A percentile compares a stretch with the other conserved stretches of the same genome.
These are phyloP conservation scores for Tiaroga cobitis DNA, from an alignment of 2,797 vertebrate genomes.

Conservation along the genomic window DNA sequence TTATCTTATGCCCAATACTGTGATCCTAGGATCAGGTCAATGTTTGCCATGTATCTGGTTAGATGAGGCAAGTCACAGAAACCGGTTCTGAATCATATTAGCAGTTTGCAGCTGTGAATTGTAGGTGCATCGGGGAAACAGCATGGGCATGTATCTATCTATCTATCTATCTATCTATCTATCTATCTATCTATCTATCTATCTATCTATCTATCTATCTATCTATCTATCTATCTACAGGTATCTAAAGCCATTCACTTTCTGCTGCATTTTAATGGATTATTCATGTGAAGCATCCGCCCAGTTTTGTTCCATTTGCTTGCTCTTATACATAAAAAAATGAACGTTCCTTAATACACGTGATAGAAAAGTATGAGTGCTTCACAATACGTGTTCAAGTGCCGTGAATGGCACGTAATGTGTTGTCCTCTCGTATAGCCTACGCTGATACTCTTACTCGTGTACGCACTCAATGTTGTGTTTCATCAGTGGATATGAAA, in stretches of 20 bases:
- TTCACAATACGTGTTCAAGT: neutral
- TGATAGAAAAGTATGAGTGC: neutral
- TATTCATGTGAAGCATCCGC: conserved; percentile 17
- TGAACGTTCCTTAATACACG: neutral
- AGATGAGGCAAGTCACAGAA: conserved; percentile 12
- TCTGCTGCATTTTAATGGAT: conserved; percentile 18
- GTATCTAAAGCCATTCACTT: neutral
- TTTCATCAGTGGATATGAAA: neutral
- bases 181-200: conserved; percentile 2
- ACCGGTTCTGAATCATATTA: neutral
- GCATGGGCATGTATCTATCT: neutral
- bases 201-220: neutral
- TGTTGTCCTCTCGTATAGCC: neutral
- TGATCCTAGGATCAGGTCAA: neutral
- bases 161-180: neutral
- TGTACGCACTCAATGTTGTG: neutral
- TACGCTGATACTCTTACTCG: neutral
- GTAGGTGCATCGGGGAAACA: neutral
- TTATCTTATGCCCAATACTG: neutral
- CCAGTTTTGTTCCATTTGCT: neutral
- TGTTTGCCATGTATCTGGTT: neutral
- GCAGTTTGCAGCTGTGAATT: conserved; percentile 16
- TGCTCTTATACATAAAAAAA: neutral
- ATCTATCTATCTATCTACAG: neutral
- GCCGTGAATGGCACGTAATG: neutral